Base-by-base conservation (phyloP, 2,797 vertebrate genomes). In the Smutsia temminckii region DNA sequence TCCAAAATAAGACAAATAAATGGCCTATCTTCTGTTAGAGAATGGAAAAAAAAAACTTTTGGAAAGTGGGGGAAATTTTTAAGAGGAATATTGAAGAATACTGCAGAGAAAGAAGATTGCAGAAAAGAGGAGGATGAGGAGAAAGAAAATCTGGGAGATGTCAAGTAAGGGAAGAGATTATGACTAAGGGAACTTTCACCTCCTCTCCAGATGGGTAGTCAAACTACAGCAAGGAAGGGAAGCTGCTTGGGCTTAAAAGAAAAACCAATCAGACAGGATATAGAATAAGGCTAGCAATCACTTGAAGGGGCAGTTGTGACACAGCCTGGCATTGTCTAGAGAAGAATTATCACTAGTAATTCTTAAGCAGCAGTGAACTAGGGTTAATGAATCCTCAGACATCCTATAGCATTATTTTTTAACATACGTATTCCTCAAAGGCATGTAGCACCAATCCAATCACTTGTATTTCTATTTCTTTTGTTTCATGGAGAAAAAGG, bases 71-170 rank as follows among this genome's bases (percentile, higher is more conserved):
- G 16, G 14, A 8, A 88, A 51, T 23, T 5, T 46, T 75, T 83
- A n/a, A 92, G 37, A 83, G 57, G 37, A 77, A 17, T 9, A 57
- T 8, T 37, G 2, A 10, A 57, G 5, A 80, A 40, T 21, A 23
- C 0, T 51, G 0, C 4, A 51, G 29, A 40, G n/a, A 49, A 53
- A 8, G 63, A 66, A 32, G 3, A 49, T 6, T 32, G 0, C 21
- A 46, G 1, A 1, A 17, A 40, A 46, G 20, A 77, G 17, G 14
- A n/a, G 3, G 12, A 80, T 9, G 12, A 51, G 42, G 3, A 25
- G 14, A 42, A 74, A 25, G 49, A 72, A 21, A 74, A 51, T 18
- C 6, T 55, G n/a, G 9, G 40, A 68, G 21, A 34, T 13, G 13
- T 23, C 25, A 51, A 57, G 4, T n/a, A 53, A 57, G 2, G 2